These are phyloP conservation scores for Hoplias malabaricus DNA, from an alignment of 2,113 vertebrate species.

Conservation along the genomic window DNA sequence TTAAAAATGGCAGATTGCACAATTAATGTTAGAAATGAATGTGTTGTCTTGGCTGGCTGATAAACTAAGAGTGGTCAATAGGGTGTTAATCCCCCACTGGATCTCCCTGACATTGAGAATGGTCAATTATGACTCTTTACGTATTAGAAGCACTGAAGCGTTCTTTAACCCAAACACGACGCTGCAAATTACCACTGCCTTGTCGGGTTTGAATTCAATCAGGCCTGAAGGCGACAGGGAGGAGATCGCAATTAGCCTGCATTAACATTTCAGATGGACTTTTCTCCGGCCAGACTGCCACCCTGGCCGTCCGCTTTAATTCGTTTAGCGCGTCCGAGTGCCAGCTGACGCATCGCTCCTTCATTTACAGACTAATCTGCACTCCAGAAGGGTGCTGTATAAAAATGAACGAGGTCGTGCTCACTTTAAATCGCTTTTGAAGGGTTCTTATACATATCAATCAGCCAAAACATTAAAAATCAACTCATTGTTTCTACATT, in stretches of 20 bases:
- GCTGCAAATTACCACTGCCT: not conserved
- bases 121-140: constrained; percentile 13
- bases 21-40: no score
- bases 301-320: not conserved
- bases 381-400: not conserved
- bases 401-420: not conserved
- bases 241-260: constrained; percentile 11
- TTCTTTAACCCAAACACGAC: not conserved
- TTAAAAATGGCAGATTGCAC: no score
- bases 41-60: not conserved
- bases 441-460: no score
- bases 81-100: not conserved
- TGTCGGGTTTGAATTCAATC: not conserved
- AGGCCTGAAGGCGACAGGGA: constrained; percentile 6
- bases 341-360: not conserved
- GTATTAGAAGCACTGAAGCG: not conserved
- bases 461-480: not conserved
- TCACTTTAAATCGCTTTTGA: not conserved
- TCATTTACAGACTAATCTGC: not conserved
- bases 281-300: not conserved
- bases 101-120: not conserved
- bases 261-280: constrained; percentile 24
- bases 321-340: not conserved
- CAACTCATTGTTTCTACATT: no score
- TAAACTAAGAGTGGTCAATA: not conserved